These are phyloP conservation scores for Spongilla lacustris DNA, from an alignment of 37 sponge, comb jelly and placozoan genomes.

Conservation along the genomic window DNA sequence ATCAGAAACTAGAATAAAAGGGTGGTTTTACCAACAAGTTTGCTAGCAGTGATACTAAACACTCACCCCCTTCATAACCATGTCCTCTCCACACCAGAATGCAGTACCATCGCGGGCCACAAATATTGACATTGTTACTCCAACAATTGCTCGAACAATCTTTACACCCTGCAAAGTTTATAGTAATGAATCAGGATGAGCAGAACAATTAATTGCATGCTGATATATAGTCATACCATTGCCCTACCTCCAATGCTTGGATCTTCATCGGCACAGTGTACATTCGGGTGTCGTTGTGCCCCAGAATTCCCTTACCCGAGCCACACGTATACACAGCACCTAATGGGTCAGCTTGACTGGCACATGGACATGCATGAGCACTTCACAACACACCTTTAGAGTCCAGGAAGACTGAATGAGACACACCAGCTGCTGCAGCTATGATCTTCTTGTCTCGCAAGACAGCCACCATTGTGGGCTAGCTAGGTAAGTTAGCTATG, in stretches of 20 bases:
- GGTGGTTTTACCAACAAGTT: no score
- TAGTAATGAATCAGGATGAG: no score
- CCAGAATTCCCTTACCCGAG: slow-evolving; percentile 63
- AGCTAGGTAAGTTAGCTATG: not conserved
- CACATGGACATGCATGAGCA: not conserved
- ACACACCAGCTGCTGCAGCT: slow-evolving; percentile 62
- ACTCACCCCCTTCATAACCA: slow-evolving; percentile 17
- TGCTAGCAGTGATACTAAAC: no score
- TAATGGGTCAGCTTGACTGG: not conserved
- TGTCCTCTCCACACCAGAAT: slow-evolving; percentile 78
- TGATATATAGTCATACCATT: not conserved
- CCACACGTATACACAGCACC: slow-evolving; percentile 70
- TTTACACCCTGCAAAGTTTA: slow-evolving; percentile 16
- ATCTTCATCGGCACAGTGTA: slow-evolving; percentile 54
- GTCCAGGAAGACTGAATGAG: slow-evolving; percentile 59
- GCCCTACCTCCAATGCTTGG: slow-evolving; percentile 49
- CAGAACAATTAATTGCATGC: not conserved
- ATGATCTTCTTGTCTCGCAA: slow-evolving; percentile 31
- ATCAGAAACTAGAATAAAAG: no score
- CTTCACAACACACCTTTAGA: slow-evolving; percentile 24
- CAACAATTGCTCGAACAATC: slow-evolving; percentile 50
- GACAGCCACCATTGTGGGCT: slow-evolving; percentile 59
- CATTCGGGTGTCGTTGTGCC: slow-evolving; percentile 53
- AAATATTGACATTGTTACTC: slow-evolving; percentile 61
- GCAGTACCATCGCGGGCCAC: slow-evolving; percentile 40